Base-by-base conservation (phyloP, 2,113 vertebrate genomes). In the Hyperopisus bebe region DNA sequence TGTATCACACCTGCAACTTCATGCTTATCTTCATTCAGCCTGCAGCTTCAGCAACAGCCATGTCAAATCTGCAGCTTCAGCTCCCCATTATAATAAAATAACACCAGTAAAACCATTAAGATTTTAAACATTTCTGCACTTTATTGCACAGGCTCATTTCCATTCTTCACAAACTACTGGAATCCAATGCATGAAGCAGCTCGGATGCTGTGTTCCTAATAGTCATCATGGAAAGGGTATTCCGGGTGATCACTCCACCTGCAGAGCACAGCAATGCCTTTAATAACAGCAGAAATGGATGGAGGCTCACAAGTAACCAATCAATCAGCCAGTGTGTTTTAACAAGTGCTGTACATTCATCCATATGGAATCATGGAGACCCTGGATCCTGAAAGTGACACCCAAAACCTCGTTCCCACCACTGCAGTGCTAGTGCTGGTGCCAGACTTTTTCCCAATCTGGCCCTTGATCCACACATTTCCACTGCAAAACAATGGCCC, bases 201-300 rank as follows among this genome's bases (percentile, higher is more conserved):
- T 46, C 0, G 3, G 24, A 84, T 13, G 10, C 44, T 19, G 19
- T 21, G 85, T 11, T 58, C 5, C 92, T 90, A 98, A 90, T 97
- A 99, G 87, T 98, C 97, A 1, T 99, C 98, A 6, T 92, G 94
- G 92, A 98, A 99, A 19, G 98, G 98, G 17, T 99, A 98, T 85
- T 99, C 98, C 0, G 97, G 98, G 93, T 98, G 98, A 89, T 98
- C 96, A 74, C 93, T 92, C 97, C 97, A 99, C 97, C 98, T 98
- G 95, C 87, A 27, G 7, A 55, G 48, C 39, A 17, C 7, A 21
- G 31, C 24, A 27, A 24, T 31, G 13, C 17, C 82, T 24, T 24
- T 5, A 0, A 0, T 86, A 19, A n/a, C 44, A 62, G 7, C 8
- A 84, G 15, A 44, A 46, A 83, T 39, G 7, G 21, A 8, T 44